phyloP scores from a whole-genome alignment of 2,113 vertebrate species.

The Tragelaphus buxtoni region DNA sequence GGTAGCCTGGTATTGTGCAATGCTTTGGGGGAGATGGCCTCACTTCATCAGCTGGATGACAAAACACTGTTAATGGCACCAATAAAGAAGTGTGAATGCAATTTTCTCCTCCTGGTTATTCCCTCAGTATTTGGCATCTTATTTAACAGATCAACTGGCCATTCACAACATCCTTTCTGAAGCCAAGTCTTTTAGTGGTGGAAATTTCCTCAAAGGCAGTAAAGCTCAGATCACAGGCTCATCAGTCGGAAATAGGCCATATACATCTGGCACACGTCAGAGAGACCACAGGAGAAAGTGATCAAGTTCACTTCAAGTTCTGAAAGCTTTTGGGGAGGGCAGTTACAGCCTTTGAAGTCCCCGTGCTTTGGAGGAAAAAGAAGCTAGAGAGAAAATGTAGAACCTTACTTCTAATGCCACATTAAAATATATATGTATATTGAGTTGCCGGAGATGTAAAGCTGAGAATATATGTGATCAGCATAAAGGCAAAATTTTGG shows the following conservation, averaged over 20 bases:
- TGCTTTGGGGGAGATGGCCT: conserved; percentile 35
- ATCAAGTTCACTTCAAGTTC: background rate
- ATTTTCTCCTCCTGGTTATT: conserved; percentile 70
- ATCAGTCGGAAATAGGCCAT: background rate
- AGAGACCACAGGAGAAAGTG: background rate
- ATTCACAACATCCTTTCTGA: conserved; percentile 48
- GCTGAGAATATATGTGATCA: background rate
- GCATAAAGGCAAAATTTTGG: background rate
- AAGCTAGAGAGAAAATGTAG: background rate
- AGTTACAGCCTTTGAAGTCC: background rate
- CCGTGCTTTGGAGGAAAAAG: background rate
- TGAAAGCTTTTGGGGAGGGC: background rate
- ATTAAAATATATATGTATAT: background rate
- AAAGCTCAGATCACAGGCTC: background rate
- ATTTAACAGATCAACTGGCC: conserved; percentile 68
- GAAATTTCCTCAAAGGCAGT: background rate
- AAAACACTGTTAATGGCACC: conserved; percentile 73
- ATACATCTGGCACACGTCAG: background rate
- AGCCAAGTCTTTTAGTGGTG: conserved; percentile 50
- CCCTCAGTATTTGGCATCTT: conserved; percentile 66
- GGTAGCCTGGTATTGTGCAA: background rate
- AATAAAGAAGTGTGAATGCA: conserved; percentile 76
- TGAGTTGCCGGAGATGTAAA: background rate
- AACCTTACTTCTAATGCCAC: background rate
- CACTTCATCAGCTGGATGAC: conserved; percentile 59